These are phyloP conservation scores for Percopsis transmontana DNA, from an alignment of 2,113 vertebrate genomes.

Conservation along the genomic window DNA sequence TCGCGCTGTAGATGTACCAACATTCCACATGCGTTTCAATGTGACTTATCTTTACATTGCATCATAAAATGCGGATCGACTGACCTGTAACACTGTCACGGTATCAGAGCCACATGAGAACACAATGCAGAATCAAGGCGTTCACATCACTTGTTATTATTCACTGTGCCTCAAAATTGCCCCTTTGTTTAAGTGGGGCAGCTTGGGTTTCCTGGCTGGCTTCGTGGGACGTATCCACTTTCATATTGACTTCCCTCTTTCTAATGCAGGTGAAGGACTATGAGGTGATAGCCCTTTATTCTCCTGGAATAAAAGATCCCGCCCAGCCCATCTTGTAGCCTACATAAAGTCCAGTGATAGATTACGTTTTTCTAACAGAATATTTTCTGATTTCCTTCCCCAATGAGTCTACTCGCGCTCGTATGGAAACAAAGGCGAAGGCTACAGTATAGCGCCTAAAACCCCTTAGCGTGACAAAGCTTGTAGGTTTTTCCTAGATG, in stretches of 20 bases:
- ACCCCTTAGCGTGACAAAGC: neutral
- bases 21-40: neutral
- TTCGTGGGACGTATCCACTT: conserved; percentile 61
- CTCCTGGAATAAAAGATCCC: conserved; percentile 53
- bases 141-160: conserved; percentile 56
- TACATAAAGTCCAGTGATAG: conserved; percentile 30
- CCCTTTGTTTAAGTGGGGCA: conserved; percentile 44
- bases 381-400: neutral
- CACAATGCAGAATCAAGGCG: conserved; percentile 55
- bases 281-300: conserved; percentile 55
- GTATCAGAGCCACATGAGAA: conserved; percentile 29
- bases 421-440: neutral
- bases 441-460: conserved; percentile 6
- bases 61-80: conserved; percentile 24
- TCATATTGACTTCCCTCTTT: conserved; percentile 65
- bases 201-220: conserved; percentile 58
- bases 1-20: no score
- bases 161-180: conserved; percentile 43
- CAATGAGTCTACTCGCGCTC: neutral
- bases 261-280: conserved; percentile 33
- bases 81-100: conserved; percentile 49
- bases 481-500: conserved; percentile 23
- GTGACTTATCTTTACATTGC: conserved; percentile 10
- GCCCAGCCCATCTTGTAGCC: conserved; percentile 47
- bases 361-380: conserved; percentile 16